Conservation (phyloP, 2,797 vertebrate species). For the Poecilia velifera region DNA sequence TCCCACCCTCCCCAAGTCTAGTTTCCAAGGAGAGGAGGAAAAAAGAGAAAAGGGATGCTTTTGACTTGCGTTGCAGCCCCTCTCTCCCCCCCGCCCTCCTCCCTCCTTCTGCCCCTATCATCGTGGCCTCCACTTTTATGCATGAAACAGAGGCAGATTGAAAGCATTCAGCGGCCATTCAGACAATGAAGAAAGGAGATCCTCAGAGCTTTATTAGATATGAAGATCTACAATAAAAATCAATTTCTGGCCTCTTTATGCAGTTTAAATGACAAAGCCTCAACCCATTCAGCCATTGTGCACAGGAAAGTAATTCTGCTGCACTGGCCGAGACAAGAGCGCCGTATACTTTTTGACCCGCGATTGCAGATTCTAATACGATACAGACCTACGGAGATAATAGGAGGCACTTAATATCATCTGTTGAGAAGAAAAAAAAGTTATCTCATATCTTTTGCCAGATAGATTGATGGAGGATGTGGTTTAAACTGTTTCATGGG, state of each 20-base stretch:
- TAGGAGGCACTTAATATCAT: conserved; percentile 99
- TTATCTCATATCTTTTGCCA: conserved; percentile 97
- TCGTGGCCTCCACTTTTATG: conserved; percentile 90
- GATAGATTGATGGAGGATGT: conserved; percentile 78
- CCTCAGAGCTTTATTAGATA: conserved; percentile 99
- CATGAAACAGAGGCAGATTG: conserved; percentile 99
- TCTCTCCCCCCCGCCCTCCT: conserved; percentile 41
- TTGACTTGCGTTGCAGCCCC: conserved; percentile 69
- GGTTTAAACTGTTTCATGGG: conserved; percentile 93
- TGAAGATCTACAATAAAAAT: conserved; percentile 99
- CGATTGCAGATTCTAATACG: conserved; percentile 99
- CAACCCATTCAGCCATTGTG: conserved; percentile 98
- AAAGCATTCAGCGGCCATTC: conserved; percentile 99
- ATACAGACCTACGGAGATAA: conserved; percentile 99
- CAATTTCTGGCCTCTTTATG: conserved; percentile 99
- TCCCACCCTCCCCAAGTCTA: conserved; percentile 85
- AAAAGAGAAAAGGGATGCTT: conserved; percentile 71
- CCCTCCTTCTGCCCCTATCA: conserved; percentile 78
- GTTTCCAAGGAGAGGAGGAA: conserved; percentile 81
- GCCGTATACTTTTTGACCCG: conserved; percentile 94
- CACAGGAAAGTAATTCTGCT: conserved; percentile 98
- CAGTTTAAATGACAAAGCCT: conserved; percentile 99
- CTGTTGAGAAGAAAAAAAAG: conserved; percentile 87
- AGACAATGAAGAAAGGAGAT: conserved; percentile 99
- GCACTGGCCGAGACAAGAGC: conserved; percentile 92